These are phyloP conservation scores for Eugnorisma glareosa DNA, from an alignment of 2,888 invertebrate species.

Conservation along the genomic window DNA sequence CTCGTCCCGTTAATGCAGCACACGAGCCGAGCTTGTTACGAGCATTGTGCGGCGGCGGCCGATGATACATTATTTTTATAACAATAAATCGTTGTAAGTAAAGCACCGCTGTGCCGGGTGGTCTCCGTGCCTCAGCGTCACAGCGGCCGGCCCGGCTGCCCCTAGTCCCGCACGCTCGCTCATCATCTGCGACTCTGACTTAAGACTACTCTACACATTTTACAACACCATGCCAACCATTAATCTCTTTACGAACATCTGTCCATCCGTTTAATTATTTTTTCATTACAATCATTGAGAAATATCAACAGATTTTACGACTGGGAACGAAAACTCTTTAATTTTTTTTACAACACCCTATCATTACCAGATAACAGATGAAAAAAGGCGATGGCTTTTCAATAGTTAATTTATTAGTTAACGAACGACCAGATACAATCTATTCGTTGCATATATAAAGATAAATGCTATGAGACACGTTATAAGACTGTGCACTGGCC, in stretches of 20 bases:
- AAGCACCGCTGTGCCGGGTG: slow-evolving; percentile 87
- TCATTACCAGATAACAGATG: slow-evolving; percentile 70
- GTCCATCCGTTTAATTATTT: slow-evolving; percentile 51
- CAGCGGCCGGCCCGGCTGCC: slow-evolving; percentile 82
- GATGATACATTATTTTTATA: slow-evolving; percentile 91
- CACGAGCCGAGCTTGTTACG: slow-evolving; percentile 86
- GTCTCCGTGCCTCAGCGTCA: slow-evolving; percentile 74
- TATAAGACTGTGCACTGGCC: slow-evolving; percentile 70
- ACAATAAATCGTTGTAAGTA: slow-evolving; percentile 90
- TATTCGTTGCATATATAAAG: slow-evolving; percentile 80
- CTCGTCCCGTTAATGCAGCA: slow-evolving; percentile 82
- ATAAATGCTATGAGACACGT: slow-evolving; percentile 76
- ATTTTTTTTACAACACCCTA: slow-evolving; percentile 70
- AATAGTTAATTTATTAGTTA: slow-evolving; percentile 82
- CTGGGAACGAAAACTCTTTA: slow-evolving; percentile 61
- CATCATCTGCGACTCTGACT: slow-evolving; percentile 67
- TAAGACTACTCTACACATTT: slow-evolving; percentile 62
- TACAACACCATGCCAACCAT: slow-evolving; percentile 58
- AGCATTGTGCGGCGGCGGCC: slow-evolving; percentile 83
- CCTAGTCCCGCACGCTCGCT: slow-evolving; percentile 71
- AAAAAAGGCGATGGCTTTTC: slow-evolving; percentile 74
- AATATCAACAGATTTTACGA: slow-evolving; percentile 56
- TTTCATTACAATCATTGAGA: slow-evolving; percentile 49
- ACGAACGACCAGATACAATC: slow-evolving; percentile 79
- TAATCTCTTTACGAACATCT: slow-evolving; percentile 63